Conservation (phyloP, 1,140 invertebrate genomes). For the Drosophila santomea region DNA sequence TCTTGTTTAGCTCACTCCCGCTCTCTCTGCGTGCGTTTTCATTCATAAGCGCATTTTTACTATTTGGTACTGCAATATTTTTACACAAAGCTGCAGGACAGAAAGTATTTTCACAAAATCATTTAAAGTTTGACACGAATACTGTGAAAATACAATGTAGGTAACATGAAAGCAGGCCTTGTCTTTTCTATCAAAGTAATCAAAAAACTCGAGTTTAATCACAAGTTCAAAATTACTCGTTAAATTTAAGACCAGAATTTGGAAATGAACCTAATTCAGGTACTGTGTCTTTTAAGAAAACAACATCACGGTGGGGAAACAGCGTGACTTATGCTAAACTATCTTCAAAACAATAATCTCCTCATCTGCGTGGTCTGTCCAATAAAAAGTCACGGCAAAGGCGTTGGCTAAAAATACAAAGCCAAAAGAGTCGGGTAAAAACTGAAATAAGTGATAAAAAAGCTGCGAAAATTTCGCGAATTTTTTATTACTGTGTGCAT, state of each 20-base stretch:
- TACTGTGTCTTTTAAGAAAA: constrained; percentile 6
- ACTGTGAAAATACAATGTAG: too few relatives aligned
- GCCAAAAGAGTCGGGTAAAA: background rate
- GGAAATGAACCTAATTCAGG: constrained; percentile 32
- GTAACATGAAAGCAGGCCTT: constrained; percentile 23
- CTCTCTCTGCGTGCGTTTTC: constrained; percentile 54
- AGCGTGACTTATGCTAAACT: too few relatives aligned
- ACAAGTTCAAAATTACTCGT: constrained; percentile 33
- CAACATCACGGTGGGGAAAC: background rate
- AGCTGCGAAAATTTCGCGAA: constrained; percentile 51
- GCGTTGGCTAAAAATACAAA: constrained; percentile 43
- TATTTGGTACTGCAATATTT: constrained; percentile 15
- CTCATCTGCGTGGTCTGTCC: constrained; percentile 4
- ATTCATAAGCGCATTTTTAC: constrained; percentile 75
- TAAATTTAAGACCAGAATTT: constrained; percentile 3
- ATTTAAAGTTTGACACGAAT: too few relatives aligned
- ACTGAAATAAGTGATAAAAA: constrained; percentile 8
- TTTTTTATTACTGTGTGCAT: constrained; percentile 50
- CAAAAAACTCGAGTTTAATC: background rate
- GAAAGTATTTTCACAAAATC: too few relatives aligned
- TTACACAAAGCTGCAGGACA: background rate
- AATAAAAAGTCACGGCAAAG: constrained; percentile 14
- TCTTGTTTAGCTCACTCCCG: constrained; percentile 5
- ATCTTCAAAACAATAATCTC: background rate
- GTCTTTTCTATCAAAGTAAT: constrained; percentile 18